Evolutionary conservation across 2,113 vertebrate genomes (phyloP), one percentile per base, ranked within the genome.

Genomic region (Pachyramphus minor): DNA sequence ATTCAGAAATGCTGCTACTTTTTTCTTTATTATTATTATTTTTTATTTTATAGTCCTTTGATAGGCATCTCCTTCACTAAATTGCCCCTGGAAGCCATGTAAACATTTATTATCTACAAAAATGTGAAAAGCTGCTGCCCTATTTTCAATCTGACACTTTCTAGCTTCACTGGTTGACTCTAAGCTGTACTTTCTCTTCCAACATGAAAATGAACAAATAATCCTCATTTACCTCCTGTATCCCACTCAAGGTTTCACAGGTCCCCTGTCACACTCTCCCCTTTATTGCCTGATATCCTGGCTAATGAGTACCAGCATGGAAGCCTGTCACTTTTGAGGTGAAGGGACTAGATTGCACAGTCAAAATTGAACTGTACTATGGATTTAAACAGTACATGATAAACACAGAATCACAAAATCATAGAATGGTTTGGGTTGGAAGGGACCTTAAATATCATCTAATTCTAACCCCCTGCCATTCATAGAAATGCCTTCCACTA

Each of bases 241-340:
- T 42, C 18, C 44, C 30, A 8, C 30, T 35, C 8, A 25, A 39
- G 23, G 14, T 81, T 84, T 35, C 64, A 68, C 4, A 83, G 27
- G 44, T 2, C 8, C 17, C 28, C 15, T 20, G 11, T 11, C 45
- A 39, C 7, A 60, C 6, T 18, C 10, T 22, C 4, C 14, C 14
- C 23, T 12, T 55, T 31, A 8, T 24, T 74, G 33, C 27, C 25
- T 6, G 2, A 27, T 74, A 20, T 45, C 27, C 67, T 24, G 21
- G 24, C 6, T 39, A 42, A 59, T 8, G 1, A 18, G 14, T 12
- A 63, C 24, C 11, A 30, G 28, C 8, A 25, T 0, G 2, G 49
- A 75, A 86, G 8, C 14, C n/a, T 72, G 7, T 11, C 3, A 6
- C 8, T 63, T 68, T 45, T 41, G 53, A 49, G n/a, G 15, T 21